Base-by-base conservation (phyloP, 2,888 invertebrate species). In the Fabriciana adippe region DNA sequence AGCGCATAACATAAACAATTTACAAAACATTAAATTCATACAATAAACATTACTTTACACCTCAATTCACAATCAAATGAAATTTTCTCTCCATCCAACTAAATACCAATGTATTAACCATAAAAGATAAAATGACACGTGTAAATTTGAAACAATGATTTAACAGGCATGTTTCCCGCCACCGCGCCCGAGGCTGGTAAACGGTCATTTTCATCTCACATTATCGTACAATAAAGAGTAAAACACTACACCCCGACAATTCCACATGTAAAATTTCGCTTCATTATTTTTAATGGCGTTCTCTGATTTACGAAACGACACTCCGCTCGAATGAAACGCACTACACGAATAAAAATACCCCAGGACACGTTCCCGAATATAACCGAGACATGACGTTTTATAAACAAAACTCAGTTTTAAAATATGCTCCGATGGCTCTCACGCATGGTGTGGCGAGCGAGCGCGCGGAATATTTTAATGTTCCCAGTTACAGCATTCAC, bases 381-480 rank as follows among this genome's bases (percentile, higher is more conserved):
- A 74, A 68, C 66, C 65, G 79, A 79, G 79, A 83, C 79, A 78
- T 79, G 81, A 77, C 78, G 81, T 82, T 85, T 83, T 79, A 75
- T 80, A 81, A 85, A 86, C 85, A 87, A 86, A 88, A 86, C 81
- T 81, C 77, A 79, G 81, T 84, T 84, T 84, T 76, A 83, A 84
- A 88, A 84, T 80, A 86, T 81, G 87, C 87, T 84, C 85, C 82
- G 83, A 78, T 82, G 85, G 72, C 67, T 77, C 69, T 74, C 78
- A 84, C 83, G 89, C 88, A 82, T 85, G 86, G 81, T 67, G 79
- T 71, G 68, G 79, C 75, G 77, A 63, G 78, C 84, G 84, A 84
- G 85, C 84, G 86, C 81, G 86, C 78, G 89, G 86, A 88, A 89
- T 82, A 79, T 87, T 90, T 89, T 89, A 90, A 91, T 89, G 87